These are phyloP conservation scores for Monarcha castaneiventris DNA, from an alignment of 2,113 vertebrate species.

Conservation along the genomic window DNA sequence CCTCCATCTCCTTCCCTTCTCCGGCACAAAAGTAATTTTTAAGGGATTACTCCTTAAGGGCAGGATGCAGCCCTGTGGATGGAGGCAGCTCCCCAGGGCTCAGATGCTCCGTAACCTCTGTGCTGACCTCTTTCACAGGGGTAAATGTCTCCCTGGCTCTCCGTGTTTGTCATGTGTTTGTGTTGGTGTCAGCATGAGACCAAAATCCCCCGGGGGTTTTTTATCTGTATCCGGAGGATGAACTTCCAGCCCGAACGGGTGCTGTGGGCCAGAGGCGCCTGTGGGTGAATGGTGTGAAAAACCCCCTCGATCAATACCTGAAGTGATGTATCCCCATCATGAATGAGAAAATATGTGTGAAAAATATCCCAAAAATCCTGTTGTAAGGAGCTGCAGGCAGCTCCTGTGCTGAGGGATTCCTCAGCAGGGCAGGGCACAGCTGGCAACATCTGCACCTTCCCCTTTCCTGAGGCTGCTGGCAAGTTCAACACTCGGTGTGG, in stretches of 20 bases:
- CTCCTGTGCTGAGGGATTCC: neutral
- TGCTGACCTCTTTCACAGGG: neutral
- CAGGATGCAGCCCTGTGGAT: neutral
- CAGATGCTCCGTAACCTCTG: neutral
- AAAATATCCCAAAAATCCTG: neutral
- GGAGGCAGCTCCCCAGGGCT: neutral
- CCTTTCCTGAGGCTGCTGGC: rapidly evolving
- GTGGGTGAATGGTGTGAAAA: neutral
- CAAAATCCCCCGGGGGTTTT: neutral
- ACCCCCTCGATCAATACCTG: neutral
- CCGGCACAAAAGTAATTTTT: neutral
- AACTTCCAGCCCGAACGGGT: neutral
- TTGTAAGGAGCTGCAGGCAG: rapidly evolving
- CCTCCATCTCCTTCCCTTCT: neutral
- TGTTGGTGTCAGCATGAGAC: neutral
- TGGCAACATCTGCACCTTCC: neutral
- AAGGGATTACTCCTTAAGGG: constrained; percentile 47
- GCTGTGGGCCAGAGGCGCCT: neutral
- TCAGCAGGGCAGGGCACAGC: neutral
- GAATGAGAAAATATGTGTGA: neutral
- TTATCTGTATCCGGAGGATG: rapidly evolving
- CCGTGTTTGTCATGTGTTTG: neutral
- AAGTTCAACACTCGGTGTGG: neutral
- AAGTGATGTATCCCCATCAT: no score
- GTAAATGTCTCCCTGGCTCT: neutral